These are phyloP conservation scores for Hydroisotoma schaefferi DNA, from an alignment of 2,888 invertebrate species.

Conservation along the genomic window DNA sequence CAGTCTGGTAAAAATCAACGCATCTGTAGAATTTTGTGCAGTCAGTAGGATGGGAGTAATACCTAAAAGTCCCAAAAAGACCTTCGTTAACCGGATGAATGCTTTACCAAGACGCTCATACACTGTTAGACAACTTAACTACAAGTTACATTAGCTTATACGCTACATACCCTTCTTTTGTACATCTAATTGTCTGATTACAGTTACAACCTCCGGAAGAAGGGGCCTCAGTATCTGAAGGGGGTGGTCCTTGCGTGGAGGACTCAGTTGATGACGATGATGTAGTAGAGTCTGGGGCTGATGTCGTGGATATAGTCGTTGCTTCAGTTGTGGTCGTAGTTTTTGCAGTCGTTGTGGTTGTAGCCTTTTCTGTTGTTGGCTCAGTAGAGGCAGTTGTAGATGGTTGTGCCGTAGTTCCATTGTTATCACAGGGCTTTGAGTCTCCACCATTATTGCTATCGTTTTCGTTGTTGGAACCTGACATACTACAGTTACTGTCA, in stretches of 20 bases:
- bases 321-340: constrained; percentile 10
- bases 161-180: constrained; percentile 38
- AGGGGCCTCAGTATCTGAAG: background rate
- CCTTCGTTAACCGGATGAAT: no score
- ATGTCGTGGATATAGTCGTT: background rate
- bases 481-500: constrained; percentile 37
- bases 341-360: background rate
- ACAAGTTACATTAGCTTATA: no score
- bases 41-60: constrained; percentile 36
- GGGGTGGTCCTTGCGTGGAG: constrained; percentile 9
- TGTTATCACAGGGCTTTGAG: constrained; percentile 7
- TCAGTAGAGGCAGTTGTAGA: constrained; percentile 13
- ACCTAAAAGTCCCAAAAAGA: no score
- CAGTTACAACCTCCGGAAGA: constrained; percentile 10
- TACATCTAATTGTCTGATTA: constrained; percentile 26
- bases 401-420: constrained; percentile 3
- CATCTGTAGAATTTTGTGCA: constrained; percentile 44
- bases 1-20: constrained; percentile 35
- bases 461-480: constrained; percentile 24
- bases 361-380: background rate
- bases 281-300: constrained; percentile 9
- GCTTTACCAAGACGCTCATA: no score
- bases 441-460: constrained; percentile 3
- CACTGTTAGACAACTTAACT: no score
- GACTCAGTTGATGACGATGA: constrained; percentile 3